phyloP scores from a whole-genome alignment of 2,888 invertebrate genomes.

The Polydrusus tereticollis region DNA sequence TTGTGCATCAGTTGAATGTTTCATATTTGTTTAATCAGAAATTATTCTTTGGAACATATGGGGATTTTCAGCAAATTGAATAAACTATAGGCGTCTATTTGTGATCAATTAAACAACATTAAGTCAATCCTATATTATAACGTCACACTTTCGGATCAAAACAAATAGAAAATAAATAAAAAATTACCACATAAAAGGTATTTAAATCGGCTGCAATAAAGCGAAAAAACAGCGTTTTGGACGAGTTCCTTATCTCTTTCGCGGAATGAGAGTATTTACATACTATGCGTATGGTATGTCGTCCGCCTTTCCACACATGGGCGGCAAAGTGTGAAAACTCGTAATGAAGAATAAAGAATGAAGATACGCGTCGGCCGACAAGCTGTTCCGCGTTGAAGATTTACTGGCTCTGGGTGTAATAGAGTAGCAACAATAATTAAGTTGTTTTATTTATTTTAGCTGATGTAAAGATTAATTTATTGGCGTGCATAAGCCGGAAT shows the following conservation, averaged over 20 bases:
- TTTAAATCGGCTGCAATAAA: conserved; percentile 66
- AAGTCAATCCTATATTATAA: not conserved
- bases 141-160: conserved; percentile 43
- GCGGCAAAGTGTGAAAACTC: conserved; percentile 63
- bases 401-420: conserved; percentile 10
- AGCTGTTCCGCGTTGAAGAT: conserved; percentile 25
- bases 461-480: not conserved
- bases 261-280: conserved; percentile 60
- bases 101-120: too few relatives aligned
- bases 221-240: conserved; percentile 66
- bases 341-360: conserved; percentile 52
- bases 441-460: not conserved
- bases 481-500: too few relatives aligned
- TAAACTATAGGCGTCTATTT: too few relatives aligned
- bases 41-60: too few relatives aligned
- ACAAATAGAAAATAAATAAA: conserved; percentile 54
- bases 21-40: too few relatives aligned
- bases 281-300: conserved; percentile 57
- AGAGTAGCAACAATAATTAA: conserved; percentile 2
- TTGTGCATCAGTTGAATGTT: too few relatives aligned
- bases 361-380: conserved; percentile 21
- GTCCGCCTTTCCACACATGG: conserved; percentile 60
- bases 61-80: too few relatives aligned
- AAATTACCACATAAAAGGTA: conserved; percentile 67
- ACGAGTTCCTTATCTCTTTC: conserved; percentile 64